These are phyloP conservation scores for Trialeurodes vaporariorum DNA, from an alignment of 1,140 invertebrate genomes.

Conservation along the genomic window DNA sequence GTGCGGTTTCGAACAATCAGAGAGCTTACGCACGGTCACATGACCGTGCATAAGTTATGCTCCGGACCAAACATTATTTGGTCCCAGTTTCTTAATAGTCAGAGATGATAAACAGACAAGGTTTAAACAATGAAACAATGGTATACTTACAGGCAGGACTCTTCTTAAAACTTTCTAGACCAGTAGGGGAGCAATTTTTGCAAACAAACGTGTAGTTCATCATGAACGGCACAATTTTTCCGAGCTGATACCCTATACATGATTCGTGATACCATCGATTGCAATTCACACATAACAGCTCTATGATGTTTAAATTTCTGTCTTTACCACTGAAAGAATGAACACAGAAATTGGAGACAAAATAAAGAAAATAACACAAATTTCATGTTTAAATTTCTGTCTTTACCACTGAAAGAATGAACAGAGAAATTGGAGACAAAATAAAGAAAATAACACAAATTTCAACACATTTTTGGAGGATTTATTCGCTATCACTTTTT, in stretches of 20 bases:
- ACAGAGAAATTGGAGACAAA: background rate
- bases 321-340: slow-evolving; percentile 59
- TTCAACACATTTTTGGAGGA: background rate
- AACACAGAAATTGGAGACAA: background rate
- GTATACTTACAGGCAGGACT: slow-evolving; percentile 73
- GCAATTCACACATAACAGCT: slow-evolving; percentile 82
- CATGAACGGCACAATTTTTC: slow-evolving; percentile 88
- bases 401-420: background rate
- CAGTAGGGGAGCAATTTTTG: slow-evolving; percentile 87
- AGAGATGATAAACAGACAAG: background rate
- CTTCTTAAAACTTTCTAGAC: slow-evolving; percentile 77
- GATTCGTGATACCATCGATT: slow-evolving; percentile 86
- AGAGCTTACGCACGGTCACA: too few species aligned
- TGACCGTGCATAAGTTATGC: too few species aligned
- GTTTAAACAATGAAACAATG: slow-evolving; percentile 13
- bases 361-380: background rate
- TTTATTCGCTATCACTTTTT: background rate
- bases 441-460: background rate
- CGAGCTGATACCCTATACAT: slow-evolving; percentile 79
- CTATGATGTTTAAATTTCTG: slow-evolving; percentile 77
- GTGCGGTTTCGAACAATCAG: too few species aligned
- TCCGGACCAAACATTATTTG: too few species aligned
- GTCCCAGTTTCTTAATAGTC: background rate
- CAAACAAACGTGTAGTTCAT: slow-evolving; percentile 93
- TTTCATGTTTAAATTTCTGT: too few species aligned